Evolutionary conservation across 2,888 invertebrate genomes (phyloP).

Genomic region (Craniophora ligustri): DNA sequence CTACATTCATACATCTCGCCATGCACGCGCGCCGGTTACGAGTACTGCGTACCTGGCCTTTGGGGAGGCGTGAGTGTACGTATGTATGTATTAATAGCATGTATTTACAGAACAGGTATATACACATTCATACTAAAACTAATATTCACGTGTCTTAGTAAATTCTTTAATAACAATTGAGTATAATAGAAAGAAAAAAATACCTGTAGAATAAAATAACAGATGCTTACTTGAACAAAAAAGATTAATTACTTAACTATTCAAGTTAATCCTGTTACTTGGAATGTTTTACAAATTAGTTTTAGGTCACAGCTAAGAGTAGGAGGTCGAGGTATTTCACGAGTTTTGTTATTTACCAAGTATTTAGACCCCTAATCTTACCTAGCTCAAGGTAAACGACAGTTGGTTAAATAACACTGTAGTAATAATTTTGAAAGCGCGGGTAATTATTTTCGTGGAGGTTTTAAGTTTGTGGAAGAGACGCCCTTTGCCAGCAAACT

Average conservation of each 20-base stretch:
- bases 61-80: too few relatives aligned
- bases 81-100: too few relatives aligned
- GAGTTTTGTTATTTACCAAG: background rate
- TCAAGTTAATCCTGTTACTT: conserved; percentile 12
- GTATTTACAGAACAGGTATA: too few relatives aligned
- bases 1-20: too few relatives aligned
- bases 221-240: background rate
- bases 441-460: conserved; percentile 4
- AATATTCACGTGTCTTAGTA: too few relatives aligned
- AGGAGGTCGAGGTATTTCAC: too few relatives aligned
- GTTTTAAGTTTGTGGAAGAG: too few relatives aligned
- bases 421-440: conserved; percentile 4
- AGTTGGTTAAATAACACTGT: background rate
- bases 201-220: background rate
- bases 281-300: conserved; percentile 21
- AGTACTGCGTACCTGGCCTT: too few relatives aligned
- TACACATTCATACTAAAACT: too few relatives aligned
- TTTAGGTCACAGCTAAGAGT: conserved; percentile 3
- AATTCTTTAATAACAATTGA: background rate
- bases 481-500: too few relatives aligned
- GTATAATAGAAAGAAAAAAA: background rate
- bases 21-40: too few relatives aligned
- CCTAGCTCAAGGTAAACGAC: background rate
- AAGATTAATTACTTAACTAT: conserved; percentile 23
- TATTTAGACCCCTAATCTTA: background rate